phyloP scores from a whole-genome alignment of 2,888 invertebrate genomes.

The Miltochrista miniata region DNA sequence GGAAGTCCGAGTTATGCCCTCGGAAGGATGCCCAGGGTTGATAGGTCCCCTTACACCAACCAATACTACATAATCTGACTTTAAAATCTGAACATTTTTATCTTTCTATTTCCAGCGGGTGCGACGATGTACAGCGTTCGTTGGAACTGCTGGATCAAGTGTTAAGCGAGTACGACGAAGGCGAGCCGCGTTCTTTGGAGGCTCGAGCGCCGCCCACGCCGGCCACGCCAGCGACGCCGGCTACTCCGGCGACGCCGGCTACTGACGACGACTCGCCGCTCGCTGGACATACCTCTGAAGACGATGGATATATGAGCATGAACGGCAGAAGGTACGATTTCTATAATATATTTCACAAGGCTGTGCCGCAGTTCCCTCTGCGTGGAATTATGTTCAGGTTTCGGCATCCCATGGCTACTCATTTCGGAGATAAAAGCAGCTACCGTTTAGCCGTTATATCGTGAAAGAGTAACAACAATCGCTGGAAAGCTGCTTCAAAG shows the following conservation, averaged over 20 bases:
- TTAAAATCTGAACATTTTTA: not conserved
- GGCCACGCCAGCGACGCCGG: constrained; percentile 81
- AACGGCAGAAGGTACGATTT: constrained; percentile 88
- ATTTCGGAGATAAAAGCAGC: too few relatives aligned
- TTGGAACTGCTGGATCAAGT: constrained; percentile 94
- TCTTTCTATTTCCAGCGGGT: constrained; percentile 81
- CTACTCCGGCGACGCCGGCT: constrained; percentile 81
- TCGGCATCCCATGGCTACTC: too few relatives aligned
- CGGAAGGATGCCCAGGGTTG: too few relatives aligned
- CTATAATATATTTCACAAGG: too few relatives aligned
- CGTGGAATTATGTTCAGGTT: too few relatives aligned
- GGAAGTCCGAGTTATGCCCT: too few relatives aligned
- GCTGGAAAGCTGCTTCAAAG: too few relatives aligned
- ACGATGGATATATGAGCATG: constrained; percentile 97
- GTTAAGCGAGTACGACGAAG: constrained; percentile 95
- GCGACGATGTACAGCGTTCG: constrained; percentile 94
- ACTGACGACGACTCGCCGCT: constrained; percentile 90
- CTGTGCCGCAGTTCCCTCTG: too few relatives aligned
- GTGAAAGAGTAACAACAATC: too few relatives aligned
- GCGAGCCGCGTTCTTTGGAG: constrained; percentile 79
- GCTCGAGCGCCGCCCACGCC: constrained; percentile 75
- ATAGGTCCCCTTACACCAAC: too few relatives aligned
- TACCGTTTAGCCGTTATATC: too few relatives aligned
- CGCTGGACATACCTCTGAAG: constrained; percentile 93
- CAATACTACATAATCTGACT: too few relatives aligned